Base-by-base conservation (phyloP, 2,113 vertebrate species). In the Xenopus borealis region DNA sequence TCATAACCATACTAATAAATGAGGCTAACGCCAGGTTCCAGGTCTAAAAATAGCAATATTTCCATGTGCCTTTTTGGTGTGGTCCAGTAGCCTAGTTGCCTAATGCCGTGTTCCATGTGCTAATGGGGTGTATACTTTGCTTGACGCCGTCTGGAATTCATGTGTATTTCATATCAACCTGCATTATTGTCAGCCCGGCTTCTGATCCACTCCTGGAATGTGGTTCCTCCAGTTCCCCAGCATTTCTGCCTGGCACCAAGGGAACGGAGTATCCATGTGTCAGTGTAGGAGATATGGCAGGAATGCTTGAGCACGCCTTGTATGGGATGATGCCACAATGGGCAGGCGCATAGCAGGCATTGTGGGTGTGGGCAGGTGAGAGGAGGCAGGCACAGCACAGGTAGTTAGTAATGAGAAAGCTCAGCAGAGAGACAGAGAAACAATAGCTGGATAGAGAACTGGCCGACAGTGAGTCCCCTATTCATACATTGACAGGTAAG, bases 381-480 rank as follows among this genome's bases (percentile, higher is more conserved):
- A 7, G 18, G 13, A 27, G 72, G 33, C 1, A 19, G 47, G 47
- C 2, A 62, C 20, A 14, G 50, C 14, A 65, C 16, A 16, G 11
- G 17, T 65, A 47, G 64, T 62, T 64, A 8, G 53, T 27, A 57
- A 17, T n/a, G 8, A 27, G 45, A 16, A 53, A 40, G 5, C 46
- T 17, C 45, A 53, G 12, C n/a, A 20, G 30, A 46, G 20, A 53
- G 62, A 65, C 19, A 4, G 27, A 19, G 71, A 57, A n/a, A 19
- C 46, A 71, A 71, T 61, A 71, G 53, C 55, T 59, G 69, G 55
- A 71, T 17, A 71, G 20, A 72, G 33, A 40, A 58, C 61, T 72
- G 71, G 52, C 33, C 71, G 11, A 7, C n/a, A 27, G 13, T 45
- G 40, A 19, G 33, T 62, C 17, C 44, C 17, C 17, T 10, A 20